Conservation (phyloP, 2,888 invertebrate genomes). For the Lypha dubia region DNA sequence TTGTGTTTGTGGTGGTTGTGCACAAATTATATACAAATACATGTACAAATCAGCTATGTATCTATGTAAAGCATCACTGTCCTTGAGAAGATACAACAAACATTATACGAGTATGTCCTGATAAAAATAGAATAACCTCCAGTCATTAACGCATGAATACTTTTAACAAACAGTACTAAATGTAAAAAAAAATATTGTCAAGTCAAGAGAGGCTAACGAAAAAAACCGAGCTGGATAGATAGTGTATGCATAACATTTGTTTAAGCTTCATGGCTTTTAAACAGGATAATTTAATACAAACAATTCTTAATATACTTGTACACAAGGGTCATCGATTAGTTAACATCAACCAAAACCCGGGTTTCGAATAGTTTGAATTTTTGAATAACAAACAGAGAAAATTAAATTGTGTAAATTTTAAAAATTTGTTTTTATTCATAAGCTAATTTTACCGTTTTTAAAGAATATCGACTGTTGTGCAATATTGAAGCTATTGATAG, state of each 20-base stretch:
- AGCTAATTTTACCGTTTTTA: too few species aligned
- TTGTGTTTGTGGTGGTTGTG: conserved; percentile 3
- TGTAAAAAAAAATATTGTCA: neutral
- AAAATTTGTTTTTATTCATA: too few species aligned
- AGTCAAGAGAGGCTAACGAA: conserved; percentile 43
- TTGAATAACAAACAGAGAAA: too few species aligned
- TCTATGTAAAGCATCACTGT: conserved; percentile 33
- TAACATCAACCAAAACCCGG: too few species aligned
- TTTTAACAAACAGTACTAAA: conserved; percentile 25
- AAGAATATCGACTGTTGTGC: too few species aligned
- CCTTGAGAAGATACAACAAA: conserved; percentile 56
- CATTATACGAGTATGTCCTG: conserved; percentile 41
- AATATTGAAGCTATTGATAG: too few species aligned
- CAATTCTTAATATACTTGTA: neutral
- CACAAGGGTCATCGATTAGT: neutral
- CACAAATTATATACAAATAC: too few species aligned
- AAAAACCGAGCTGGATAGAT: conserved; percentile 14
- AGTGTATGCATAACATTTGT: conserved; percentile 22
- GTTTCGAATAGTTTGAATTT: too few species aligned
- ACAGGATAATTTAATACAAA: conserved; percentile 33
- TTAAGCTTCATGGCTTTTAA: conserved; percentile 46
- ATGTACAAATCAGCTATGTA: neutral
- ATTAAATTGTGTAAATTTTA: too few species aligned
- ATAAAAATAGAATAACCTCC: conserved; percentile 65
- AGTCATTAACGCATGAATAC: conserved; percentile 59